Base-by-base conservation (phyloP, 2,797 vertebrate species). In the Gobio occitaniae region DNA sequence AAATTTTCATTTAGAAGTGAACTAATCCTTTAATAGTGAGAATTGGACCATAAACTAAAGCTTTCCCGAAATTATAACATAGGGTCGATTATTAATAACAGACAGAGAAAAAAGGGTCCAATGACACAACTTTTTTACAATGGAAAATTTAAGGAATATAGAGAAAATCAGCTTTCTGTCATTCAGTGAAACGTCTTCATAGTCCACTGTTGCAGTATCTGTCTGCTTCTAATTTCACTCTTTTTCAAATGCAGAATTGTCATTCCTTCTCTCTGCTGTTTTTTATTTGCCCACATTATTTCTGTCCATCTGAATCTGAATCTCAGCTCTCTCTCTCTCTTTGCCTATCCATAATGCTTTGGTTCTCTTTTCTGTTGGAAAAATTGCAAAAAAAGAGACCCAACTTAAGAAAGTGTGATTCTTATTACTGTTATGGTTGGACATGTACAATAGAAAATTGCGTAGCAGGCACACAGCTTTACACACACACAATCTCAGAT, bases 211-310 rank as follows among this genome's bases (percentile, higher is more conserved):
- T 63, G 52, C 63, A 81, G 56, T 52, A 19, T 78, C 78, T 61
- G 32, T 78, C 82, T 88, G 87, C 82, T 86, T 88, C 38, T 50
- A 70, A 85, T 83, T 82, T 80, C 9, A 66, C 52, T 44, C 16
- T 36, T 32, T 6, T 79, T 54, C 52, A 63, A 70, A 70, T 32
- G 41, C 38, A 41, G 38, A 48, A 68, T 47, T 81, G 7, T 63
- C 25, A 61, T 5, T 81, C 17, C 44, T 65, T 72, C 25, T 70
- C 13, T 82, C 13, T 63, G 25, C 25, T 74, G 80, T 59, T 72
- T 63, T 63, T 48, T 48, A 36, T 63, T 36, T 82, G 41, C 72
- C 15, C 38, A 48, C 13, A 61, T 81, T 1, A 6, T 71, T 71
- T 59, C 38, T 71, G n/a, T 47, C 8, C 10, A 72, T 70, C 16